A percentile compares a stretch with the other conserved stretches of the same genome.
Conservation (phyloP, 2,888 invertebrate species). For the Geotrupes spiniger region DNA sequence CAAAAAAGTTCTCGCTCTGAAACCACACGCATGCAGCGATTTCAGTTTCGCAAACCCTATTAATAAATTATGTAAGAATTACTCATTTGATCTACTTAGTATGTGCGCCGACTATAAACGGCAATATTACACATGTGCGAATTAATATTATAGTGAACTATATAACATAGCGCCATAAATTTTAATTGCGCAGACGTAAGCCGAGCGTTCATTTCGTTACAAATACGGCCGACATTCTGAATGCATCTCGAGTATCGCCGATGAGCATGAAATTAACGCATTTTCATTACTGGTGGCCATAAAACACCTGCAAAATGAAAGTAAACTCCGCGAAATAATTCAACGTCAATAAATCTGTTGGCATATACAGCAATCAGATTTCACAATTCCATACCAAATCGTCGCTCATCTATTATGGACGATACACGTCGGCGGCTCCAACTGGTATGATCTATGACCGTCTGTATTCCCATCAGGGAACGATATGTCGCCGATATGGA, state of each 20-base stretch:
- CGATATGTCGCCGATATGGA: constrained; percentile 36
- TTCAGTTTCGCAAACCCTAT: too few species aligned
- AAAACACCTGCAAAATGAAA: constrained; percentile 8
- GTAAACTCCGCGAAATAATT: constrained; percentile 11
- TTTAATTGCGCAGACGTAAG: constrained; percentile 1
- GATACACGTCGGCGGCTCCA: constrained; percentile 9
- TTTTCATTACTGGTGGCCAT: constrained; percentile 10
- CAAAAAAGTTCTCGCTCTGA: too few species aligned
- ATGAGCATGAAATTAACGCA: constrained; percentile 7
- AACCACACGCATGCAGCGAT: too few species aligned
- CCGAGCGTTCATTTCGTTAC: constrained; percentile 2
- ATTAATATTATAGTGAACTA: background rate
- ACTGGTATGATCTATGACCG: constrained; percentile 30
- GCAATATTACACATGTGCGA: background rate
- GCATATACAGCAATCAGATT: constrained; percentile 13
- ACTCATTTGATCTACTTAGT: background rate
- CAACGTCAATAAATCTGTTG: constrained; percentile 11
- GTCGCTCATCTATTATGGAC: constrained; percentile 12
- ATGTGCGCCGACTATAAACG: background rate
- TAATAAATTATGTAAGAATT: too few species aligned
- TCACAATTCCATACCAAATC: constrained; percentile 14
- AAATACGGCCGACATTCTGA: constrained; percentile 4
- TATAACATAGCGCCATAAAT: background rate
- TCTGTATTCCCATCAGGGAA: constrained; percentile 35
- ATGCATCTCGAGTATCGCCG: constrained; percentile 4